phyloP scores from a whole-genome alignment of 2,113 vertebrate species.

The Nerophis lumbriciformis region DNA sequence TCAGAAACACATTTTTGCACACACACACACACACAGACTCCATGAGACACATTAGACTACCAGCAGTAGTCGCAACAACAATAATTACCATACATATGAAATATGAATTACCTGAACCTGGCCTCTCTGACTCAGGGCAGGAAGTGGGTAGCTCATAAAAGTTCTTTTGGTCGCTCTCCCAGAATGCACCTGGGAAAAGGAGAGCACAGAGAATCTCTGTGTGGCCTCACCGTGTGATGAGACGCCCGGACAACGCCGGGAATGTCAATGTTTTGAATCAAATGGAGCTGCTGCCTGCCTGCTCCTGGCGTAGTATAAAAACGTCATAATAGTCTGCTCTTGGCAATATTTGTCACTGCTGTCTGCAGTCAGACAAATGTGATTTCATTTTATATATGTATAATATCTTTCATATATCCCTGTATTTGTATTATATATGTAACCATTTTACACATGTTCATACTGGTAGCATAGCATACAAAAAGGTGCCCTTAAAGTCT shows the following conservation, averaged over 20 bases:
- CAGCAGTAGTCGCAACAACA: too few species aligned
- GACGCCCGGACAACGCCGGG: slow-evolving; percentile 46
- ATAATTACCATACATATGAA: too few species aligned
- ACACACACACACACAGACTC: neutral
- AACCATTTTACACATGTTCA: too few species aligned
- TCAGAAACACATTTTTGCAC: neutral
- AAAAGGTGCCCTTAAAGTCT: too few species aligned
- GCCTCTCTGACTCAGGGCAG: slow-evolving; percentile 50
- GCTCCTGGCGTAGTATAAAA: slow-evolving; percentile 13
- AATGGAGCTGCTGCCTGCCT: slow-evolving; percentile 21
- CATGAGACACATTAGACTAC: too few species aligned
- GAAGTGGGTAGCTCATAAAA: slow-evolving; percentile 58
- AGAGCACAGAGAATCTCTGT: slow-evolving; percentile 63
- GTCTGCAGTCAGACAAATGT: too few species aligned
- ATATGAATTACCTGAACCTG: slow-evolving; percentile 46
- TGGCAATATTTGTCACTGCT: too few species aligned
- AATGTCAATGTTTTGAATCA: slow-evolving; percentile 51
- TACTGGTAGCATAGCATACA: too few species aligned
- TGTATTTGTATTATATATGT: too few species aligned
- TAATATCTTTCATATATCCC: too few species aligned
- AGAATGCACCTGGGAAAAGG: slow-evolving; percentile 29
- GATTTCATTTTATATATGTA: too few species aligned
- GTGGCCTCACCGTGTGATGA: slow-evolving; percentile 45
- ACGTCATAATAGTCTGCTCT: too few species aligned
- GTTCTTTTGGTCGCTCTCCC: slow-evolving; percentile 56